Evolutionary conservation across 2,888 invertebrate species (phyloP).

Genomic region (Lasioglossum lativentre): DNA sequence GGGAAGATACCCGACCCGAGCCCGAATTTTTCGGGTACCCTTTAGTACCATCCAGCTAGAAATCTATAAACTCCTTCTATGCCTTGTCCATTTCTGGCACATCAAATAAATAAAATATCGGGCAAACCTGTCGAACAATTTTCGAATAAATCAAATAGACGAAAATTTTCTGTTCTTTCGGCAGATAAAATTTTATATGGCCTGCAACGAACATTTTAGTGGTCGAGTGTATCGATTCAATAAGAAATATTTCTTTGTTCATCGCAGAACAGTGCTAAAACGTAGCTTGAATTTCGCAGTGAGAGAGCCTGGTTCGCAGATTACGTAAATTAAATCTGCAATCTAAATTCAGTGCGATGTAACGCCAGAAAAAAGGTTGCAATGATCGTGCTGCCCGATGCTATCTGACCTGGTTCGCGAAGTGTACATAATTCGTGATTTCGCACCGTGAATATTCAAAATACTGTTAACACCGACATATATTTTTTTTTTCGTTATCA

Average conservation of each 20-base stretch:
- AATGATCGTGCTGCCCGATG: not conserved
- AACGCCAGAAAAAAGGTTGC: not conserved
- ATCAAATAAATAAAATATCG: too few relatives aligned
- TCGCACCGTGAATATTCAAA: not conserved
- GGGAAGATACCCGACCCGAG: too few relatives aligned
- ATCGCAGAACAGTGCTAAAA: not conserved
- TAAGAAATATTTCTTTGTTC: not conserved
- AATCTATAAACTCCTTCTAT: too few relatives aligned
- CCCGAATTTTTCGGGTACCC: too few relatives aligned
- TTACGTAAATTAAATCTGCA: constrained; percentile 7
- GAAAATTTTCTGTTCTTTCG: not conserved
- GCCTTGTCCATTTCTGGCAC: too few relatives aligned
- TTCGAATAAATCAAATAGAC: not conserved
- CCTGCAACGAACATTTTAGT: not conserved
- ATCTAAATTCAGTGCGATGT: not conserved
- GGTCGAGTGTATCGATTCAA: not conserved
- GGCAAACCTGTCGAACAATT: too few relatives aligned
- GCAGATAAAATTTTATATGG: not conserved
- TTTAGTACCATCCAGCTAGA: too few relatives aligned
- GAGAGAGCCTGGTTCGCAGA: not conserved
- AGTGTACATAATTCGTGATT: not conserved
- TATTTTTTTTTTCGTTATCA: not conserved
- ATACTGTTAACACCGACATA: not conserved
- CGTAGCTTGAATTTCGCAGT: not conserved
- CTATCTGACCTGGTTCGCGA: not conserved